Evolutionary conservation across 2,888 invertebrate genomes (phyloP), one percentile per base, ranked within the genome.

Genomic region (Mycogona germanica): DNA sequence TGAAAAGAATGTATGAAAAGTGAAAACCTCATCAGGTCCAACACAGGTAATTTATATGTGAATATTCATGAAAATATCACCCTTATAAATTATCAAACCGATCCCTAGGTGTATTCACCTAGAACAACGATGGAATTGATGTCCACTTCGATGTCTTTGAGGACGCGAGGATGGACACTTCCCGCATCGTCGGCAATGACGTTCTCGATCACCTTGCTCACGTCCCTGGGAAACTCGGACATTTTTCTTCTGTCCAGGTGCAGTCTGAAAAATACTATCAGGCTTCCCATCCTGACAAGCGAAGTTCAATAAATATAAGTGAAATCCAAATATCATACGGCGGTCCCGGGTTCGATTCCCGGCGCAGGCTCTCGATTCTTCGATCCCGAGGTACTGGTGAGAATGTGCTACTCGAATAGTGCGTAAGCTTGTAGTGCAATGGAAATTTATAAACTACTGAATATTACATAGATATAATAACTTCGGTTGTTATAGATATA

Each of bases 201-300:
- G 66, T 81, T 82, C 64, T 80, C 80, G 21, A 53, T 49, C 3
- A 30, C 40, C 19, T 35, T 38, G 46, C 86, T 76, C 7, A 78
- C 78, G 66, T 84, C 82, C 69, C 86, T 86, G 56, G 85, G 75
- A 64, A 82, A 84, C 7, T 78, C 75, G 14, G 85, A 81, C 64
- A 87, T 73, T 77, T 86, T 85, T 75, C 84, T 80, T 62, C 84
- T 78, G 70, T 88, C 87, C 56, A 88, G 72, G 62, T 81, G 81
- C 30, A 87, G 70, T 66, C 81, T 78, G 71, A 86, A 88, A 67
- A 81, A 80, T 29, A 87, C 81, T 59, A 85, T 81, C 46, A 85
- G 70, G 37, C 82, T 78, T 48, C 85, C 80, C 61, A 83, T 82
- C 23, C 84, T 84, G 64, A 29, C 35, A 32, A 32, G n/a, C n/a